These are phyloP conservation scores for Oreochromis niloticus DNA, from an alignment of 2,113 vertebrate species.

Conservation along the genomic window DNA sequence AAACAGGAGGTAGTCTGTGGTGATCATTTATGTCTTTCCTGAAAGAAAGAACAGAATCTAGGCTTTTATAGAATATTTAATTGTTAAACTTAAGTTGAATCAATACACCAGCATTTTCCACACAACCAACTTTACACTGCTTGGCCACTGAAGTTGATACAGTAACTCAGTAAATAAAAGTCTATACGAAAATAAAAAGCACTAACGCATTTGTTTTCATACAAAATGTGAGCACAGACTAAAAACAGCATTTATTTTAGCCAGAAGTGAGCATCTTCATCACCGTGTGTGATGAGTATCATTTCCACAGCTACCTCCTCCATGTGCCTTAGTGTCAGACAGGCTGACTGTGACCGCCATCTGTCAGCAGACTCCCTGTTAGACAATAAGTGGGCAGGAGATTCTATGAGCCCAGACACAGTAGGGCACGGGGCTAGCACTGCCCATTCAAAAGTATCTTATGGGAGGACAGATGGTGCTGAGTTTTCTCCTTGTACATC, in stretches of 20 bases:
- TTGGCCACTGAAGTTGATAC: not conserved
- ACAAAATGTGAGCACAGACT: not conserved
- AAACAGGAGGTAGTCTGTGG: not conserved
- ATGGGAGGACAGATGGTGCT: conserved; percentile 58
- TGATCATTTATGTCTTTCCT: not conserved
- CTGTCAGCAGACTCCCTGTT: conserved; percentile 51
- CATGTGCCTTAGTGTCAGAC: conserved; percentile 41
- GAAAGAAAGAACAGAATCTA: not conserved
- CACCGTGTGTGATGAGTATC: not conserved
- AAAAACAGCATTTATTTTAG: not conserved
- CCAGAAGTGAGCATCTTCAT: not conserved
- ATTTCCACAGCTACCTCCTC: not conserved
- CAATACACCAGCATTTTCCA: not conserved
- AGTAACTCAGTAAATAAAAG: not conserved
- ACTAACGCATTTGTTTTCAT: not conserved
- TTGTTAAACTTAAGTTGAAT: not conserved
- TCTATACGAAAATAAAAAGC: not conserved
- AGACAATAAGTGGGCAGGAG: conserved; percentile 28
- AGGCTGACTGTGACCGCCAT: conserved; percentile 55
- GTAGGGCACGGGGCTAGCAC: not conserved
- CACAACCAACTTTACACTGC: not conserved
- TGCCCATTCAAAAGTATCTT: conserved; percentile 44
- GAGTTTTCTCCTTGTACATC: conserved; percentile 26
- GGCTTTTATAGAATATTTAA: not conserved
- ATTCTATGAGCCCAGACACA: not conserved